A percentile compares a stretch with the other conserved stretches of the same genome.
These are phyloP conservation scores for Sarcophaga variegata DNA, from an alignment of 2,888 invertebrate genomes.

Conservation along the genomic window DNA sequence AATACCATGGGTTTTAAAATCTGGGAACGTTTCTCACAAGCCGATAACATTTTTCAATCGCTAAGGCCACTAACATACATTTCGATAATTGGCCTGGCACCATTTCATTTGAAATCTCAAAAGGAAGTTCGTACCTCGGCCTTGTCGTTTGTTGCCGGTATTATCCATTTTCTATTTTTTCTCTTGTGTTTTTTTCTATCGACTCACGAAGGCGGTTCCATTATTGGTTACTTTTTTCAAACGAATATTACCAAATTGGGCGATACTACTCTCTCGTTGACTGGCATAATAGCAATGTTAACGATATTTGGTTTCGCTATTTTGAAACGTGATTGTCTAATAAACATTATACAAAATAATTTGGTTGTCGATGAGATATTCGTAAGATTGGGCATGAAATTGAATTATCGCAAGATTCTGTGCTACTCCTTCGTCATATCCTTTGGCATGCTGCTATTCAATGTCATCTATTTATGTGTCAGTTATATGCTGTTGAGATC, in stretches of 20 bases:
- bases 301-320: constrained; percentile 79
- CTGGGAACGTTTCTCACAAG: constrained; percentile 77
- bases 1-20: constrained; percentile 75
- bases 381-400: constrained; percentile 76
- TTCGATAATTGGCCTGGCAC: constrained; percentile 79
- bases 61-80: constrained; percentile 78
- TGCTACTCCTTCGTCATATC: constrained; percentile 77
- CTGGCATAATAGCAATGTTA: constrained; percentile 78
- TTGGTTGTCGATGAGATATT: constrained; percentile 78
- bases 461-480: constrained; percentile 77
- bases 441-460: constrained; percentile 77
- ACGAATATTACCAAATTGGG: constrained; percentile 80
- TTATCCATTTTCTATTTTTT: constrained; percentile 78
- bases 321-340: constrained; percentile 62
- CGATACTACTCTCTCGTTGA: constrained; percentile 77
- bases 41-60: constrained; percentile 79
- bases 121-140: constrained; percentile 78
- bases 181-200: constrained; percentile 76
- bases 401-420: constrained; percentile 77
- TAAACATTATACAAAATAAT: constrained; percentile 76
- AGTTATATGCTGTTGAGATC: constrained; percentile 77
- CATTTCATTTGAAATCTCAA: constrained; percentile 77
- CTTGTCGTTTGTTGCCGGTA: constrained; percentile 75
- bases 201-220: constrained; percentile 77
- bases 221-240: constrained; percentile 80